Evolutionary conservation across 1,140 invertebrate genomes (phyloP).

Genomic region (Bradynema listronoti): DNA sequence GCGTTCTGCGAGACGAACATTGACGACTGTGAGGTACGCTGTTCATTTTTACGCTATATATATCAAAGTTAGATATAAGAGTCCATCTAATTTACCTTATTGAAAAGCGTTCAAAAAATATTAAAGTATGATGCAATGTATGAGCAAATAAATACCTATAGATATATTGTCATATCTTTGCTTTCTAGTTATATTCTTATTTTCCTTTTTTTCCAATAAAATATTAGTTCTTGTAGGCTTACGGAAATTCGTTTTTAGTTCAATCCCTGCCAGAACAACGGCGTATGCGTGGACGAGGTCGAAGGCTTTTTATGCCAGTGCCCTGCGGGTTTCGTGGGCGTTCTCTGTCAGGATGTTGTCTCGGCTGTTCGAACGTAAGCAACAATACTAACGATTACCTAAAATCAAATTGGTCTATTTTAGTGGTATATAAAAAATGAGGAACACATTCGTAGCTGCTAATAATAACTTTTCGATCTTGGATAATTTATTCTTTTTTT

Average conservation of each 20-base stretch:
- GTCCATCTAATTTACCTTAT: too few relatives aligned
- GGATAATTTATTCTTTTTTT: too few relatives aligned
- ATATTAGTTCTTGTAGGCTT: background rate
- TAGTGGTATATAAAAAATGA: too few relatives aligned
- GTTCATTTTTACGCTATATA: background rate
- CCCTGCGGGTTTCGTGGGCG: background rate
- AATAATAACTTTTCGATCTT: too few relatives aligned
- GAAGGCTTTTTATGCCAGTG: slow-evolving; percentile 27
- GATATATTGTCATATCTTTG: background rate
- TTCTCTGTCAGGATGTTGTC: slow-evolving; percentile 19
- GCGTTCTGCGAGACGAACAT: slow-evolving; percentile 11
- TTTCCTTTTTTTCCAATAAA: background rate
- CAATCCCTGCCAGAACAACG: slow-evolving; percentile 22
- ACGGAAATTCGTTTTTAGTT: slow-evolving; percentile 2
- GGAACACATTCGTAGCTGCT: too few relatives aligned
- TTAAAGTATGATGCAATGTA: too few relatives aligned
- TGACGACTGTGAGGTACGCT: slow-evolving; percentile 11
- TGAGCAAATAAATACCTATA: background rate
- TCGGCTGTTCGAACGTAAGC: too few relatives aligned
- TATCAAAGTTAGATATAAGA: too few relatives aligned
- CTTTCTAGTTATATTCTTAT: background rate
- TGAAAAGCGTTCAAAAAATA: too few relatives aligned
- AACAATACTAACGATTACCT: too few relatives aligned
- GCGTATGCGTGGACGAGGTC: slow-evolving; percentile 18
- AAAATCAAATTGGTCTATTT: too few relatives aligned